phyloP scores from a whole-genome alignment of 2,797 vertebrate genomes.

The Lagodon rhomboides region DNA sequence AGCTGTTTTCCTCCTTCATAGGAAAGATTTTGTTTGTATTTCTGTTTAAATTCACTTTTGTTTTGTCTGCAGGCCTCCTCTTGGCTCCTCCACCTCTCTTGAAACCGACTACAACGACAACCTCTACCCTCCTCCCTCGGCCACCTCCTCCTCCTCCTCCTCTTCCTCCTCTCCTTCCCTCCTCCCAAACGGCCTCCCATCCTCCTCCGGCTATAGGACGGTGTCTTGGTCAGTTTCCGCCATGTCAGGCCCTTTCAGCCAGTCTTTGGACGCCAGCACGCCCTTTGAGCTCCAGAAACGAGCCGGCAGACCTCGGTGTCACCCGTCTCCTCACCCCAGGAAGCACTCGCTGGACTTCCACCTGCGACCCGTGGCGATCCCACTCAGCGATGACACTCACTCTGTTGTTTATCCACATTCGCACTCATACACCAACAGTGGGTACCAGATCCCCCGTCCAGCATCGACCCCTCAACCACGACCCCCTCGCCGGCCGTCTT shows the following conservation, averaged over 20 bases:
- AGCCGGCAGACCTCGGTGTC: constrained; percentile 51
- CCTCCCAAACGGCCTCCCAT: constrained; percentile 28
- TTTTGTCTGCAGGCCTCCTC: constrained; percentile 59
- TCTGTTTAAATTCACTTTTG: not conserved
- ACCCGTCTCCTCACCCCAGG: constrained; percentile 75
- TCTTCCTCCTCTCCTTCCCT: constrained; percentile 70
- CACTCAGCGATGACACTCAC: constrained; percentile 22
- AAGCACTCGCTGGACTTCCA: constrained; percentile 79
- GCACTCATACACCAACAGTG: not conserved
- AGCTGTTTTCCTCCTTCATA: not conserved
- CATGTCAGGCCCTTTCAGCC: constrained; percentile 48
- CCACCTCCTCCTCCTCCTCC: constrained; percentile 75
- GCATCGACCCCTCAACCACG: constrained; percentile 37
- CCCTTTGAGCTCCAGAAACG: constrained; percentile 49
- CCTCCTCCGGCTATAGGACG: constrained; percentile 22
- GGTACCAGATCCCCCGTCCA: constrained; percentile 74
- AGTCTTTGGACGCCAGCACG: constrained; percentile 59
- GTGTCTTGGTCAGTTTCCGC: constrained; percentile 51
- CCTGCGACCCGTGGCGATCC: constrained; percentile 55
- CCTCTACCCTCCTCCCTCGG: constrained; percentile 71
- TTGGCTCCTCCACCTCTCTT: constrained; percentile 68
- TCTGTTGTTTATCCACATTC: not conserved
- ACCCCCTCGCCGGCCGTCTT: constrained; percentile 44
- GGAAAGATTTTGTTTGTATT: not conserved
- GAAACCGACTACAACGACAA: constrained; percentile 72